A percentile compares a stretch with the other conserved stretches of the same genome.
These are phyloP conservation scores for Chelon labrosus DNA, from an alignment of 2,797 vertebrate species.

Conservation along the genomic window DNA sequence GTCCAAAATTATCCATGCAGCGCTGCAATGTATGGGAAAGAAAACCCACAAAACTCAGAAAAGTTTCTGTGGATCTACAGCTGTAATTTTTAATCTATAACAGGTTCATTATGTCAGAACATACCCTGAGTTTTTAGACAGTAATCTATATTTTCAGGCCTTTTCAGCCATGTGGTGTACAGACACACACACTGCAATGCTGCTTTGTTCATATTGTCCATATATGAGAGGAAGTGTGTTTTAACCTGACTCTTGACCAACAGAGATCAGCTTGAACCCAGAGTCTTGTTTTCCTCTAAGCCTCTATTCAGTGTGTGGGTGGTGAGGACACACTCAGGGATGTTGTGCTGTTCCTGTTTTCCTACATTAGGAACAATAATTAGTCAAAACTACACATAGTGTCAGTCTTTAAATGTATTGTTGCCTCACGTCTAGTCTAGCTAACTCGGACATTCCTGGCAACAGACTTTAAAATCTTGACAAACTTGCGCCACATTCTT, in stretches of 20 bases:
- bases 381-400: slow-evolving; percentile 6
- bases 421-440: too few relatives aligned
- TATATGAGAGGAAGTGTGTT: slow-evolving; percentile 84
- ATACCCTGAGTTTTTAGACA: too few relatives aligned
- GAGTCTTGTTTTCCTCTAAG: slow-evolving; percentile 34
- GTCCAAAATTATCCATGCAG: too few relatives aligned
- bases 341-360: neutral
- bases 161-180: too few relatives aligned
- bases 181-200: too few relatives aligned
- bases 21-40: too few relatives aligned
- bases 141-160: too few relatives aligned
- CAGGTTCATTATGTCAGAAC: too few relatives aligned
- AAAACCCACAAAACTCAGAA: too few relatives aligned
- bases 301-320: slow-evolving; percentile 22
- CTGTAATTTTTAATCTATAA: too few relatives aligned
- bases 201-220: slow-evolving; percentile 75
- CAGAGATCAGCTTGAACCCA: slow-evolving; percentile 61
- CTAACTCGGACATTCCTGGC: too few relatives aligned
- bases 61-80: too few relatives aligned
- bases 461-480: neutral
- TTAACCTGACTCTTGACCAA: slow-evolving; percentile 82
- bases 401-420: neutral
- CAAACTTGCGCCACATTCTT: neutral
- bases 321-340: slow-evolving; percentile 14
- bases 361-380: slow-evolving; percentile 19